phyloP scores from a whole-genome alignment of 2,113 vertebrate genomes.

The Hyla sarda region DNA sequence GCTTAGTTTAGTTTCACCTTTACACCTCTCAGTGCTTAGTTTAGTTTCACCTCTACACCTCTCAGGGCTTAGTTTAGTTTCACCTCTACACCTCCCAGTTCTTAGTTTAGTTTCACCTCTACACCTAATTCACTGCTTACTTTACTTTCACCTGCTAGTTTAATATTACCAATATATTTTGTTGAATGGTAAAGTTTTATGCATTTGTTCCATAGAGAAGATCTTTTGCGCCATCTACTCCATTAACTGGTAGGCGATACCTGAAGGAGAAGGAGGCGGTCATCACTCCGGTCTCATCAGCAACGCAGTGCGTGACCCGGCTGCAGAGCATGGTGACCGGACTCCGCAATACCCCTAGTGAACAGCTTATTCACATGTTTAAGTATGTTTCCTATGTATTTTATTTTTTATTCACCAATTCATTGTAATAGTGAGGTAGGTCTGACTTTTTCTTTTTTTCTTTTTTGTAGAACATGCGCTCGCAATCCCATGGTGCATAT shows the following conservation, averaged over 20 bases:
- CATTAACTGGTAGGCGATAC: constrained; percentile 91
- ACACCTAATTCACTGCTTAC: too few species aligned
- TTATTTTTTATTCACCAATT: too few species aligned
- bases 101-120: too few species aligned
- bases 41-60: too few species aligned
- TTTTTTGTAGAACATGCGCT: constrained; percentile 80
- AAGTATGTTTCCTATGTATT: constrained; percentile 73
- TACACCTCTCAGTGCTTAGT: too few species aligned
- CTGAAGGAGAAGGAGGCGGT: constrained; percentile 89
- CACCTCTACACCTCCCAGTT: too few species aligned
- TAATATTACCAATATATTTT: too few species aligned
- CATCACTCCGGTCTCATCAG: constrained; percentile 91
- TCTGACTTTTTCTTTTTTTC: not conserved
- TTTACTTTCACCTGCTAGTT: too few species aligned
- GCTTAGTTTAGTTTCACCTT: too few species aligned
- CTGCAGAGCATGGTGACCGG: constrained; percentile 91
- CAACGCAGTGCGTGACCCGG: constrained; percentile 92
- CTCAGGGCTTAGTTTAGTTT: too few species aligned
- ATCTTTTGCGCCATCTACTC: constrained; percentile 92
- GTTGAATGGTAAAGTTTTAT: too few species aligned
- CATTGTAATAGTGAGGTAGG: too few species aligned
- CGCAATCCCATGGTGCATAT: constrained; percentile 83
- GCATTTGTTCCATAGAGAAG: constrained; percentile 73
- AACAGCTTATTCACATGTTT: constrained; percentile 82
- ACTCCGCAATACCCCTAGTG: constrained; percentile 84